Base-by-base conservation (phyloP, 1,140 invertebrate genomes). In the Cephus cinctus region DNA sequence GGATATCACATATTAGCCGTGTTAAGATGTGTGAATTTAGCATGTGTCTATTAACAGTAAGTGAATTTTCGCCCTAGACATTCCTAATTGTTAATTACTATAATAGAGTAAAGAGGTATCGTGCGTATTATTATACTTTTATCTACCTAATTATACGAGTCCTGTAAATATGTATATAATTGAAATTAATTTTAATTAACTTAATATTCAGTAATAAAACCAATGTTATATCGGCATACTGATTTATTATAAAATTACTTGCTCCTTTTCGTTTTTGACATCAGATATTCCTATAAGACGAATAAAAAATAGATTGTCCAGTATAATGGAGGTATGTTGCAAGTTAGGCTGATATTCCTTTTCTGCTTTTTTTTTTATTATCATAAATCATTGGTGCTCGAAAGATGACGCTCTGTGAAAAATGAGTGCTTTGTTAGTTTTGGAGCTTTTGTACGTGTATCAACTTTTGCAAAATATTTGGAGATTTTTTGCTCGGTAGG, bases 91-190 rank as follows among this genome's bases (percentile, higher is more conserved):
- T 63, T 57, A 57, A 56, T 54, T 49, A 50, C 40, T 21, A 34
- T 43, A 42, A 36, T 34, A 51, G 18, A 36, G 9, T 35, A 21
- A 3, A 9, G 9, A 38, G 12, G 6, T 25, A 2, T 46, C 21
- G 16, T 27, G 31, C 8, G 25, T 4, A 41, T 23, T 15, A 34
- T 45, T 43, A 41, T 34, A 21, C 21, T 49, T 47, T 45, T 41
- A 40, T 50, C 22, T 50, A 59, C 22, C 34, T 48, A 40, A 48
- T 11, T 46, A 11, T 51, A 58, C 58, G 14, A 35, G 34, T 21
- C 45, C 27, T 65, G 64, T 68, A 67, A 53, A 68, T 68, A 67
- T 68, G 64, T 67, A 63, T 41, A 67, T 64, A 60, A 45, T 42
- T 39, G 30, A 40, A 57, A 51, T 14, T 50, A 22, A 52, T 50